These are phyloP conservation scores for Rhagoletis zephyria DNA, from an alignment of 1,140 invertebrate genomes.

Conservation along the genomic window DNA sequence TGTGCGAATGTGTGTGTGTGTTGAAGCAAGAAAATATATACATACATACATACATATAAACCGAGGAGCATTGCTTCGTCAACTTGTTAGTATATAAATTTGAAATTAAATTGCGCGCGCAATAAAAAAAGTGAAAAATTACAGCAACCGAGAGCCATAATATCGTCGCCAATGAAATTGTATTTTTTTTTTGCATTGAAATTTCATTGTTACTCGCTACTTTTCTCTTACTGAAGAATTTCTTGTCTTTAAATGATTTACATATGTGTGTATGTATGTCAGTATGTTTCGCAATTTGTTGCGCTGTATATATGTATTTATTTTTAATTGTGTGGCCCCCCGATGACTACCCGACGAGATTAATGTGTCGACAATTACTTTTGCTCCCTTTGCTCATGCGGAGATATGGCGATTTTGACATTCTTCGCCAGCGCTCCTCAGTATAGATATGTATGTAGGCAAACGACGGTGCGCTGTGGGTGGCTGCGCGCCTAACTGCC, in stretches of 20 bases:
- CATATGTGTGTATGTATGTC: background rate
- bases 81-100: constrained; percentile 64
- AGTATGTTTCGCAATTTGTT: background rate
- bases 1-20: too few relatives aligned
- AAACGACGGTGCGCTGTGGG: background rate
- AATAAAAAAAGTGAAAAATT: constrained; percentile 59
- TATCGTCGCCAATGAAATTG: background rate
- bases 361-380: constrained; percentile 9
- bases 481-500: background rate
- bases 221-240: background rate
- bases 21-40: background rate
- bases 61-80: background rate
- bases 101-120: constrained; percentile 71
- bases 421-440: background rate
- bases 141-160: background rate
- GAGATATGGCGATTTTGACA: background rate
- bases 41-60: background rate
- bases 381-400: background rate
- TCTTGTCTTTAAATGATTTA: background rate
- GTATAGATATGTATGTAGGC: background rate
- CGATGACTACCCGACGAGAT: constrained; percentile 1
- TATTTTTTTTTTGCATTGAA: background rate
- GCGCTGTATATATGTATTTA: background rate
- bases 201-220: background rate
- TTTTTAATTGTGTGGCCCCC: background rate